Evolutionary conservation across 2,888 invertebrate genomes (phyloP), one percentile per base, ranked within the genome.

Genomic region (Hecatera dysodea): DNA sequence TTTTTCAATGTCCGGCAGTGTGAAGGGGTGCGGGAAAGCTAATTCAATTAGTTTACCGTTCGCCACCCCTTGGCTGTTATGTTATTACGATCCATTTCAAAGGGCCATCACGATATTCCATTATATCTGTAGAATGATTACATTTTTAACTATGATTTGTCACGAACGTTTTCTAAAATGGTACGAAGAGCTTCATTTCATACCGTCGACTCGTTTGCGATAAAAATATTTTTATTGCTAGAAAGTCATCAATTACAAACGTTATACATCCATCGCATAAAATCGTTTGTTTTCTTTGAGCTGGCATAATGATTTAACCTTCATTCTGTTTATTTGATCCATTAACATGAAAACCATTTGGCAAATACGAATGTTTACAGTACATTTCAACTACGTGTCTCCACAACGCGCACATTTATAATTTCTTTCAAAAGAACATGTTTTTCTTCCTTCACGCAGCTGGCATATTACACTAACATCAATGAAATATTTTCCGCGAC

Each of bases 21-120:
- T 74, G 66, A 65, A 82, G 80, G 86, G 86, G 86, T 86, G 84
- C 78, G 86, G 84, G 81, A 79, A 75, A 78, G 69, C 82, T 87
- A 89, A 90, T 89, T 88, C 78, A 88, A 90, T 90, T 89, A 89
- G 75, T 72, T 78, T 78, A 77, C 85, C 82, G 82, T 85, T 87
- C 83, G 76, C 75, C 85, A 86, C 87, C 89, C 87, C 87, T 83
- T 78, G n/a, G 74, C 72, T 67, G 71, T 75, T 64, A 70, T 70
- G 67, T 81, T 75, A 66, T 75, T 78, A 80, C 71, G 53, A 73
- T 75, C 74, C 76, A 81, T 83, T 78, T 80, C 72, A 73, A 84
- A 85, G 78, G 80, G 77, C 82, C 80, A 72, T 81, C 75, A 75
- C 53, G 55, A 72, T 81, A 72, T 70, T 59, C 62, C 74, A 79